Base-by-base conservation (phyloP, 2,888 invertebrate species). In the Oxystoma pomonae region DNA sequence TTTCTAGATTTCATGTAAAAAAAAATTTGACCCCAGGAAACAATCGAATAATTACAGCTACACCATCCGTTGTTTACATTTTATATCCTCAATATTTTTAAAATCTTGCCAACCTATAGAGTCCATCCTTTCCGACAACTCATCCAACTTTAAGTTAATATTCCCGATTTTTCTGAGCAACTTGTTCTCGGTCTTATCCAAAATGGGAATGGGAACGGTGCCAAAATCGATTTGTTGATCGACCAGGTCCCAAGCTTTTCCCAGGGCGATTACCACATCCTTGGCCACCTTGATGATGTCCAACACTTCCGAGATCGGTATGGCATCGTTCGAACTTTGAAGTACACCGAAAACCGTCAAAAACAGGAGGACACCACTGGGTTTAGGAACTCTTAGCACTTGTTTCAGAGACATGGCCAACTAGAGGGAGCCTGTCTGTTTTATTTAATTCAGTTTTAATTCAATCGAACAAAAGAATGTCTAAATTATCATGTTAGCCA, bases 201-300 rank as follows among this genome's bases (percentile, higher is more conserved):
- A 77, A 58, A 89, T 76, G 1, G 90, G 88, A 59, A 87, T 78
- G 16, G 85, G 84, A 3, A 86, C 83, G 1, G 85, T 85, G 5
- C 82, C 80, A 19, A 82, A 68, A 61, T 76, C 73, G 18, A 74
- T 65, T 19, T 84, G 83, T 61, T 82, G 81, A 59, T 86, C 86
- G 21, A 88, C 80, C 16, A 88, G 74, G 69, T 88, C 86, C 89
- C 89, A 88, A 20, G 87, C 83, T 70, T 83, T 85, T 1, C 86
- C 77, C 22, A 88, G 81, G 58, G 85, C 84, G 58, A 84, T 81
- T 21, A 84, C 84, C 49, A 88, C 83, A 72, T 88, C 87, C 72
- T 86, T 87, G 50, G 83, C 79, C 9, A 85, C 74, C 71, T 83
- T 82, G 18, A 88, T 73, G 16, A 88, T 82, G 75, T 88, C 88